Evolutionary conservation across 2,797 vertebrate species (phyloP).

Genomic region (Bucorvus abyssinicus): DNA sequence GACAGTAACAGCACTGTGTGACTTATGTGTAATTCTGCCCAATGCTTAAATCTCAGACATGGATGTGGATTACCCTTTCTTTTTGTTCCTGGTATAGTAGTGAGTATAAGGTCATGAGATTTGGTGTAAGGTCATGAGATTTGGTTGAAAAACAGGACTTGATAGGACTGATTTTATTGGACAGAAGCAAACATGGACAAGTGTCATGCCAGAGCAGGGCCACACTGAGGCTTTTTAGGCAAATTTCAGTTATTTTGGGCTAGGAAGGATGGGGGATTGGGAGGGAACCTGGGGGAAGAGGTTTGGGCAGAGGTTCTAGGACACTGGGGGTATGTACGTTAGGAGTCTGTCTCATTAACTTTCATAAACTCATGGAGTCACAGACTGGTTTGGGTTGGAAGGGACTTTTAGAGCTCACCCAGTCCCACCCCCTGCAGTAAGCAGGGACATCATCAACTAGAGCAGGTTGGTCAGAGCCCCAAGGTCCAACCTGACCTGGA

Average conservation of each 20-base stretch:
- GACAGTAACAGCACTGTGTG: neutral
- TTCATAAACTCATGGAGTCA: neutral
- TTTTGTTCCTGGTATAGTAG: neutral
- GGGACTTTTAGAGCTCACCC: neutral
- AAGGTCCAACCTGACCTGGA: too few relatives aligned
- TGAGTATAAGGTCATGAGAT: neutral
- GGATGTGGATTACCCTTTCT: rapidly evolving
- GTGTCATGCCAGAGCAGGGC: too few relatives aligned
- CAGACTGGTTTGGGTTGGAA: neutral
- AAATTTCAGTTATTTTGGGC: neutral
- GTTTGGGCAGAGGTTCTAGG: neutral
- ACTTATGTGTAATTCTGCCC: neutral
- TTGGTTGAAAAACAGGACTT: neutral
- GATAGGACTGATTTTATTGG: neutral
- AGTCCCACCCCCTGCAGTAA: neutral
- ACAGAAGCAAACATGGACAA: neutral
- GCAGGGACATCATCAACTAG: neutral
- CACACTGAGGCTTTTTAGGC: neutral
- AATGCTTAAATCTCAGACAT: neutral
- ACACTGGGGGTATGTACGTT: neutral
- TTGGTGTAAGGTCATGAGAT: neutral
- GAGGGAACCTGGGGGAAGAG: neutral
- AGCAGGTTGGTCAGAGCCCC: too few relatives aligned
- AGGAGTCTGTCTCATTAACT: neutral
- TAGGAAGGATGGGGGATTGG: neutral